Evolutionary conservation across 2,888 invertebrate species (phyloP).

Genomic region (Amiota communis): DNA sequence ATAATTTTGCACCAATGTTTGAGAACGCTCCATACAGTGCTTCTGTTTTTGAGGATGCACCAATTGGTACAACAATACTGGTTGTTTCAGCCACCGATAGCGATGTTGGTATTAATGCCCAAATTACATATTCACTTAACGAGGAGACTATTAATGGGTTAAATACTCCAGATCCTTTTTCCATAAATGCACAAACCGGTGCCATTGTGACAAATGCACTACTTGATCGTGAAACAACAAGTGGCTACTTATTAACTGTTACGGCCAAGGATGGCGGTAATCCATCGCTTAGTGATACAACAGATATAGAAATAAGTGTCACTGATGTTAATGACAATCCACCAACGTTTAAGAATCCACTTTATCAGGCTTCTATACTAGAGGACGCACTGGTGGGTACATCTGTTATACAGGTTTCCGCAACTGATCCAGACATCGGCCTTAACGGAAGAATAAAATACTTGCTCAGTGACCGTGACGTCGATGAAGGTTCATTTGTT

Average conservation of each 20-base stretch:
- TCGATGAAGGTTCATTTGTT: constrained; percentile 91
- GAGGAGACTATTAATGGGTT: constrained; percentile 77
- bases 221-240: constrained; percentile 88
- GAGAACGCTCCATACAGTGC: constrained; percentile 94
- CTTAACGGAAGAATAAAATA: constrained; percentile 91
- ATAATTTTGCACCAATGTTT: constrained; percentile 94
- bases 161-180: constrained; percentile 82
- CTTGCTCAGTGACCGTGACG: constrained; percentile 81
- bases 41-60: constrained; percentile 93
- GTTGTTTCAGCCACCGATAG: constrained; percentile 94
- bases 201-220: constrained; percentile 89
- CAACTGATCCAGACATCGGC: constrained; percentile 89
- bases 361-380: constrained; percentile 86
- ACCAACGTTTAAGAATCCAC: constrained; percentile 87
- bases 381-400: constrained; percentile 91
- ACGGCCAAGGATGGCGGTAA: constrained; percentile 94
- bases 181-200: constrained; percentile 93
- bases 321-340: constrained; percentile 97
- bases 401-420: constrained; percentile 84
- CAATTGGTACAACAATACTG: constrained; percentile 91
- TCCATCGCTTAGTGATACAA: constrained; percentile 92
- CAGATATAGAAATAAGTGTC: constrained; percentile 95
- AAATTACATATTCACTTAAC: constrained; percentile 85
- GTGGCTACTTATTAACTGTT: constrained; percentile 90
- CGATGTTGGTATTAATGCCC: constrained; percentile 96